phyloP scores from a whole-genome alignment of 2,797 vertebrate species.

The Dermochelys coriacea region DNA sequence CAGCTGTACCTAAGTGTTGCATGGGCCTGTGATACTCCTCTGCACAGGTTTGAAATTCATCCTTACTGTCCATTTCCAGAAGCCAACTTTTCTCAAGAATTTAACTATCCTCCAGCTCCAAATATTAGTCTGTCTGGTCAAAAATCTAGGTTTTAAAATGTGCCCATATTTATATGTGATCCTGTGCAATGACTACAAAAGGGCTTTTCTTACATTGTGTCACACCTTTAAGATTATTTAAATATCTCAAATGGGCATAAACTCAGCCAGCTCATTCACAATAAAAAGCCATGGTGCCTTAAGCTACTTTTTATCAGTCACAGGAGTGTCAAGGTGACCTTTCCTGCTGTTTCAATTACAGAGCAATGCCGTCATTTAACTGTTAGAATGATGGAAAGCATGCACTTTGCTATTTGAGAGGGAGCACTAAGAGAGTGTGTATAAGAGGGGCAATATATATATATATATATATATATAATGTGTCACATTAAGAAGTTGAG shows the following conservation, averaged over 20 bases:
- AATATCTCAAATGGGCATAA: conserved; percentile 59
- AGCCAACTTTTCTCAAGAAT: not conserved
- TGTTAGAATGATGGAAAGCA: conserved; percentile 79
- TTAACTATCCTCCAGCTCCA: not conserved
- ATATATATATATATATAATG: conserved; percentile 27
- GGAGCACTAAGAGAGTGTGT: conserved; percentile 32
- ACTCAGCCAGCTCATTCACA: conserved; percentile 44
- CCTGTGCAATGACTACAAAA: conserved; percentile 20
- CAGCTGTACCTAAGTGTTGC: not conserved
- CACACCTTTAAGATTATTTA: conserved; percentile 60
- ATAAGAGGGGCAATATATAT: conserved; percentile 17
- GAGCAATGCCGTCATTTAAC: conserved; percentile 73
- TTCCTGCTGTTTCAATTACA: conserved; percentile 76
- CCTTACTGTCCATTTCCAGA: not conserved
- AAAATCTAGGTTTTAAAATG: conserved; percentile 24
- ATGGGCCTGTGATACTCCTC: not conserved
- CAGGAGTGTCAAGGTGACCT: conserved; percentile 79
- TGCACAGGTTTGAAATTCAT: conserved; percentile 14
- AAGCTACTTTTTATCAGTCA: conserved; percentile 64
- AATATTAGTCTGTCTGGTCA: not conserved
- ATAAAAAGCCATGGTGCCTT: conserved; percentile 63
- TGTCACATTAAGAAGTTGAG: conserved; percentile 66
- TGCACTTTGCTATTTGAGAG: conserved; percentile 68
- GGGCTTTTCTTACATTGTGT: conserved; percentile 48
- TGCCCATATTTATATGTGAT: conserved; percentile 22